Conservation (phyloP, 1,140 invertebrate species). For the Brachionus paranguensis region DNA sequence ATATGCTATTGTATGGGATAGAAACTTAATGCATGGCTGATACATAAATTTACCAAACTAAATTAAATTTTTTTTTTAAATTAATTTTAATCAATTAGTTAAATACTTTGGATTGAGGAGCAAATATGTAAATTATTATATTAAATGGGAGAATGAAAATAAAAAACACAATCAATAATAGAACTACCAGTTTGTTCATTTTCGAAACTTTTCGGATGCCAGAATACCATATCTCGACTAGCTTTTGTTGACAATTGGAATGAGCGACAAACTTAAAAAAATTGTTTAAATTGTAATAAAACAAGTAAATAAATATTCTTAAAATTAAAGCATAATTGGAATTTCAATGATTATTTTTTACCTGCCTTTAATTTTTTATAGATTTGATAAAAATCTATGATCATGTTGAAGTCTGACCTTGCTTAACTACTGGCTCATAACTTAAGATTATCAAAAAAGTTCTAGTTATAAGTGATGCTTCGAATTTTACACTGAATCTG, state of each 20-base stretch:
- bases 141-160: constrained; percentile 37
- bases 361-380: no score
- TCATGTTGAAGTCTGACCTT: no score
- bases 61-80: background rate
- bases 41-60: constrained; percentile 48
- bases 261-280: constrained; percentile 41
- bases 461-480: no score
- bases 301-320: background rate
- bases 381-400: no score
- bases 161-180: constrained; percentile 24
- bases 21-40: constrained; percentile 52
- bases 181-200: constrained; percentile 33
- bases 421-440: no score
- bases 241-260: constrained; percentile 42
- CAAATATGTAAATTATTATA: constrained; percentile 25
- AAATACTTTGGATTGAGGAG: constrained; percentile 13
- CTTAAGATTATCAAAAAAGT: no score
- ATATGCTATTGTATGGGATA: constrained; percentile 60
- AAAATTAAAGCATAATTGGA: background rate
- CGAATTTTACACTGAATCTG: no score
- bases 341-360: no score
- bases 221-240: constrained; percentile 42
- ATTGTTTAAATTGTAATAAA: no score
- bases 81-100: background rate
- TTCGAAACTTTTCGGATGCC: constrained; percentile 26